A percentile compares a stretch with the other conserved stretches of the same genome.
Evolutionary conservation across 2,888 invertebrate species (phyloP).

Genomic region (Cephus pulcher): DNA sequence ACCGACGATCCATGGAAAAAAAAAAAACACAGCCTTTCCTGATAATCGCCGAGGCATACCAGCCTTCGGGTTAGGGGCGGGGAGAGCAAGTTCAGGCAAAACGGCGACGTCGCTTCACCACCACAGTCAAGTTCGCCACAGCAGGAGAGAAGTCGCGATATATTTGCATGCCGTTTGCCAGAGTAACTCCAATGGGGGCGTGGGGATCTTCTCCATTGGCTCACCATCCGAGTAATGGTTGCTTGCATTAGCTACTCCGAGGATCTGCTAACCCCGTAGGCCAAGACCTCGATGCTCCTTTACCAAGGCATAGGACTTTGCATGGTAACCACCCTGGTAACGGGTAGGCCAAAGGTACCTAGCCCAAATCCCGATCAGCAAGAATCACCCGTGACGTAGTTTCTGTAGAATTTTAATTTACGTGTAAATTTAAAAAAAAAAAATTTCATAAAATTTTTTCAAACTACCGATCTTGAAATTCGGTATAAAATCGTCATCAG

Average conservation of each 20-base stretch:
- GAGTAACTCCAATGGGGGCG: conserved; percentile 61
- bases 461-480: not conserved
- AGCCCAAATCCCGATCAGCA: too few relatives aligned
- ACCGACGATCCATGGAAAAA: not conserved
- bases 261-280: conserved; percentile 42
- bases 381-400: not conserved
- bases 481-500: not conserved
- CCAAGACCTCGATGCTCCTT: conserved; percentile 37
- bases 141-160: conserved; percentile 39
- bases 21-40: not conserved
- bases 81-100: conserved; percentile 15
- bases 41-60: not conserved
- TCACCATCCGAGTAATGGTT: conserved; percentile 65
- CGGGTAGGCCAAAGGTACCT: not conserved
- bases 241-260: conserved; percentile 61
- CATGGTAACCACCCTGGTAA: not conserved
- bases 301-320: conserved; percentile 26
- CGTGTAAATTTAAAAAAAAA: not conserved
- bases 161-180: conserved; percentile 62
- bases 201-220: conserved; percentile 66
- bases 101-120: conserved; percentile 22
- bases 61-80: not conserved
- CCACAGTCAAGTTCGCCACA: conserved; percentile 26
- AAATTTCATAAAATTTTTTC: not conserved
- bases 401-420: not conserved